Conservation (phyloP, 2,888 invertebrate species). For the Endomychus coccineus region DNA sequence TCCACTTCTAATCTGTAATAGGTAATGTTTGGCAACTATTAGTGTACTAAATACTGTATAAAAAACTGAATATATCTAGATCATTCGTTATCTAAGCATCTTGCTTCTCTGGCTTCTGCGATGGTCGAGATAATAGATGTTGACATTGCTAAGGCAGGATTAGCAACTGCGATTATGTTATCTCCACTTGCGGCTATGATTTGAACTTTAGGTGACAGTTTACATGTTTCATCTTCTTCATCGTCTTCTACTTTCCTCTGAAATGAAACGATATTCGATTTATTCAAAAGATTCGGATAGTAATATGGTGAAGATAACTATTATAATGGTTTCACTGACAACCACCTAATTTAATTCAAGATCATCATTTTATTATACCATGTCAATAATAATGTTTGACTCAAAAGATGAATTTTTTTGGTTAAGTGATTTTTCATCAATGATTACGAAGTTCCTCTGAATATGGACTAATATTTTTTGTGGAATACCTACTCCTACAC, state of each 20-base stretch:
- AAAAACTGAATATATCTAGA: too few species aligned
- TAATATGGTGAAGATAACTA: conserved; percentile 4
- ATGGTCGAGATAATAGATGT: conserved; percentile 37
- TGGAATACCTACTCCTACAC: too few species aligned
- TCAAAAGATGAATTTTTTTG: too few species aligned
- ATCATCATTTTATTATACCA: too few species aligned
- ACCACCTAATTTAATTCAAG: conserved; percentile 7
- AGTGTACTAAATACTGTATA: too few species aligned
- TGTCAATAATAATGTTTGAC: too few species aligned
- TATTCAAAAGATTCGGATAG: conserved; percentile 4
- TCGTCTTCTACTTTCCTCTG: conserved; percentile 33
- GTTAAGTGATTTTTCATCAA: too few species aligned
- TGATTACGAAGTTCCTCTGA: too few species aligned
- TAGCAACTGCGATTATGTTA: conserved; percentile 83
- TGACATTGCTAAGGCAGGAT: conserved; percentile 70
- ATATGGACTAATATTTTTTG: too few species aligned
- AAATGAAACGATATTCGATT: conserved; percentile 14
- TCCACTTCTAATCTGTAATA: too few species aligned
- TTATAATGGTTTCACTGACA: background rate
- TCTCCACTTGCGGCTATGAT: conserved; percentile 79
- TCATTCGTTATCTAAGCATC: conserved; percentile 9
- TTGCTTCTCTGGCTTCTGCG: conserved; percentile 8
- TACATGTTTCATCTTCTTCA: conserved; percentile 37
- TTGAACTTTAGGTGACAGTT: conserved; percentile 49
- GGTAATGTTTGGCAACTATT: too few species aligned